phyloP scores from a whole-genome alignment of 92 coral and sea anemone genomes.

The Porites lobata region DNA sequence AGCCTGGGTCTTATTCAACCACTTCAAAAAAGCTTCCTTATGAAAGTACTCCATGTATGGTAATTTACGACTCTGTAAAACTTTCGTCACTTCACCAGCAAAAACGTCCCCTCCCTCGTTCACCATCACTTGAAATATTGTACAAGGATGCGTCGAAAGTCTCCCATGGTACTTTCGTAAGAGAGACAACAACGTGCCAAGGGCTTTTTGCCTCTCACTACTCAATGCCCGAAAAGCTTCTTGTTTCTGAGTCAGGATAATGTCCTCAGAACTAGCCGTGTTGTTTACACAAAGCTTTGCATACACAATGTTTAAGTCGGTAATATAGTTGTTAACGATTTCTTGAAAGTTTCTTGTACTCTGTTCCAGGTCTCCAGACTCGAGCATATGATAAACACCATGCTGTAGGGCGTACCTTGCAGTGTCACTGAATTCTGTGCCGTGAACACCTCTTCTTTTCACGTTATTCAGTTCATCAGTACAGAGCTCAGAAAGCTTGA shows the following conservation, averaged over 20 bases:
- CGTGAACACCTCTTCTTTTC: neutral
- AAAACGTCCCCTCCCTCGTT: no score
- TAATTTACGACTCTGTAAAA: no score
- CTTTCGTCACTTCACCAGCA: no score
- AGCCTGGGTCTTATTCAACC: neutral
- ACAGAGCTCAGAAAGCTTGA: slow-evolving; percentile 59
- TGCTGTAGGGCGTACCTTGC: slow-evolving; percentile 9
- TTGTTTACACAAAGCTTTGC: slow-evolving; percentile 20
- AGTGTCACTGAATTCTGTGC: neutral
- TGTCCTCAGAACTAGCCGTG: neutral
- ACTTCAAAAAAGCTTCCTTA: no score
- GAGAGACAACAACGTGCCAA: no score
- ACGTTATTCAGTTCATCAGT: neutral
- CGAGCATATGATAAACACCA: slow-evolving; percentile 18
- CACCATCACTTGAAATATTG: no score
- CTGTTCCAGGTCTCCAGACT: neutral
- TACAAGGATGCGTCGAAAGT: no score
- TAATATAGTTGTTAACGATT: neutral
- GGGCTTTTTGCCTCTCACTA: no score
- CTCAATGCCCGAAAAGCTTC: no score
- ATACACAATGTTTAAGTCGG: neutral
- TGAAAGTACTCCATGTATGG: no score
- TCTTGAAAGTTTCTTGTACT: neutral
- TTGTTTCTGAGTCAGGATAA: neutral
- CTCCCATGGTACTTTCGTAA: no score